Percentiles rank a stretch among this genome's conserved stretches.
phyloP scores from a whole-genome alignment of 1,140 invertebrate species.

The Hyposmocoma kahamanoa region DNA sequence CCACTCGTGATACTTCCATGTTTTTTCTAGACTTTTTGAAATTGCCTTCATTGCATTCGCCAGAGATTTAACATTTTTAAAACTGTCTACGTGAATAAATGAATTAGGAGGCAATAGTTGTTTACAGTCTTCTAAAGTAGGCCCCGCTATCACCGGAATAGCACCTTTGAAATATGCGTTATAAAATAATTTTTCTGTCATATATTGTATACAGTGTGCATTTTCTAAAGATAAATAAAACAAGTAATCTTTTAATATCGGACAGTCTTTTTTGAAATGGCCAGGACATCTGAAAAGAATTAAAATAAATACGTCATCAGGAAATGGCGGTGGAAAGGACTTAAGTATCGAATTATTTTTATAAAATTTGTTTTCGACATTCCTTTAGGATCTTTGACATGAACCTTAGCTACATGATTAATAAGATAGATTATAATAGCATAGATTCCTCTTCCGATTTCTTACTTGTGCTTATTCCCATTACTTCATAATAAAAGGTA shows the following conservation, averaged over 20 bases:
- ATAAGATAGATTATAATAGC: no score
- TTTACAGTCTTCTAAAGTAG: constrained; percentile 60
- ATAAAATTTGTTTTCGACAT: no score
- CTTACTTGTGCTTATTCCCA: no score
- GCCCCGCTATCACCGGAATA: constrained; percentile 80
- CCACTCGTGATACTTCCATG: constrained; percentile 77
- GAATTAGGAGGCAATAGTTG: constrained; percentile 74
- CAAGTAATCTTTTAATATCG: constrained; percentile 71
- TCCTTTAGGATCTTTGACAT: no score
- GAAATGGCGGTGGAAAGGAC: no score
- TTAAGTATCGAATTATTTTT: no score
- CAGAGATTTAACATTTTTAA: constrained; percentile 74
- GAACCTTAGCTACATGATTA: no score
- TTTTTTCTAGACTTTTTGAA: constrained; percentile 22
- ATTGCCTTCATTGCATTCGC: constrained; percentile 70
- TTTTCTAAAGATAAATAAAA: constrained; percentile 85
- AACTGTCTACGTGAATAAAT: constrained; percentile 84
- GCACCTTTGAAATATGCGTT: constrained; percentile 73
- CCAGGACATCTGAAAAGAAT: constrained; percentile 72
- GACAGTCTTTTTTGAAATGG: constrained; percentile 72
- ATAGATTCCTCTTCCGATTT: no score
- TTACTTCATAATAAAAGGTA: no score
- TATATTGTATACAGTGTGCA: constrained; percentile 76
- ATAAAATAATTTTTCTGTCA: constrained; percentile 81
- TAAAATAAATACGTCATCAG: neutral